phyloP scores from a whole-genome alignment of 2,113 vertebrate species.

The Entomyzon cyanotis region DNA sequence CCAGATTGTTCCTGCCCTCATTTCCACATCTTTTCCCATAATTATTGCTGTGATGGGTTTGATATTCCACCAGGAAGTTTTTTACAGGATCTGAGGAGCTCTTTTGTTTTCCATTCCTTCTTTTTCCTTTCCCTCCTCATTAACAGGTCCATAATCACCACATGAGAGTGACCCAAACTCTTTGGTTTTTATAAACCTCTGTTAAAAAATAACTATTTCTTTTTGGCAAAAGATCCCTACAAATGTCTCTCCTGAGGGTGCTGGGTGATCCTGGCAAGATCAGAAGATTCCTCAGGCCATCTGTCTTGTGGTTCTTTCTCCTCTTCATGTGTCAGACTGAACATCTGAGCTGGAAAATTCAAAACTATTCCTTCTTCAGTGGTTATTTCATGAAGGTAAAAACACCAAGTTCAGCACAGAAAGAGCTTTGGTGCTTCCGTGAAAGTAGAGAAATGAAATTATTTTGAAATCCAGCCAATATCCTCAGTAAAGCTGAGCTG shows the following conservation, averaged over 20 bases:
- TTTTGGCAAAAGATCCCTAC: not conserved
- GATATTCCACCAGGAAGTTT: not conserved
- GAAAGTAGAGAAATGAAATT: not conserved
- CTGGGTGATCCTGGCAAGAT: slow-evolving; percentile 29
- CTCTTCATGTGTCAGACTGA: not conserved
- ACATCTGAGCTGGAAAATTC: not conserved
- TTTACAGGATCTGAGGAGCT: not conserved
- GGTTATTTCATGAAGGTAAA: not conserved
- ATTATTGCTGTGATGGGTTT: not conserved
- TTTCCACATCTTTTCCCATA: not conserved
- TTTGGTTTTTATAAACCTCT: not conserved
- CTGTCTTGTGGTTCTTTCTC: not conserved
- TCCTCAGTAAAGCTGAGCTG: not conserved
- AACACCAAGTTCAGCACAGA: not conserved
- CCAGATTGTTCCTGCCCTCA: not conserved
- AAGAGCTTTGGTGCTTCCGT: not conserved
- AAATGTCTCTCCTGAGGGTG: not conserved
- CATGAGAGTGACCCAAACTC: not conserved
- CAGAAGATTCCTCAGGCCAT: not conserved
- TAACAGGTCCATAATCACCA: not conserved
- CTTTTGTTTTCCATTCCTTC: not conserved
- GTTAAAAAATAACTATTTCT: not conserved
- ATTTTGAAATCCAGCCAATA: not conserved
- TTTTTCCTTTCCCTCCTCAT: not conserved
- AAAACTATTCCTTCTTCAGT: not conserved